Conservation (phyloP, 2,113 vertebrate species). For the Thermophis baileyi region DNA sequence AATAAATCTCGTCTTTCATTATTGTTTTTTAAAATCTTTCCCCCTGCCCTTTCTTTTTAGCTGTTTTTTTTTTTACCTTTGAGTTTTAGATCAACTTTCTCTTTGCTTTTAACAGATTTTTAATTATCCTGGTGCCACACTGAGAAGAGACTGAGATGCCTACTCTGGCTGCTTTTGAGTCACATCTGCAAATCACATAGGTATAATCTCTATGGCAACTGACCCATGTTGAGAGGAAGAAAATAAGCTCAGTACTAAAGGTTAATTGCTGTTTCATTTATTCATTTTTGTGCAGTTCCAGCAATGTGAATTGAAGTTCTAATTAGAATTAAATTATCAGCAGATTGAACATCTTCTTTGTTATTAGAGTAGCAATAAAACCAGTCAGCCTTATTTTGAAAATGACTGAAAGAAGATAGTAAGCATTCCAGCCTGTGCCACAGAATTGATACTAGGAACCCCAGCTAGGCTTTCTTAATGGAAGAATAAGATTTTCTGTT, state of each 20-base stretch:
- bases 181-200: conserved; percentile 59
- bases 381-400: conserved; percentile 41
- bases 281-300: conserved; percentile 49
- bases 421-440: background rate
- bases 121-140: conserved; percentile 62
- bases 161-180: conserved; percentile 42
- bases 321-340: conserved; percentile 65
- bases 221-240: conserved; percentile 49
- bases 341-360: conserved; percentile 51
- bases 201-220: conserved; percentile 70
- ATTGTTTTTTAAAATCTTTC: conserved; percentile 28
- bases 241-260: conserved; percentile 63
- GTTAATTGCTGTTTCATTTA: conserved; percentile 71
- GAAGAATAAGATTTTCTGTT: background rate
- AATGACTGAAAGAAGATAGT: conserved; percentile 15
- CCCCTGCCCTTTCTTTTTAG: background rate
- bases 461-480: fast-evolving
- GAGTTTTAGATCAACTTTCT: conserved; percentile 50
- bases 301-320: conserved; percentile 54
- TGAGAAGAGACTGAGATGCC: conserved; percentile 53
- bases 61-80: background rate
- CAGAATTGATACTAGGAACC: background rate
- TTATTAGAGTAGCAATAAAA: conserved; percentile 51
- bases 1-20: conserved; percentile 6
- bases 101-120: conserved; percentile 60